phyloP scores from a whole-genome alignment of 2,113 vertebrate genomes.

The Pelmatolapia mariae region DNA sequence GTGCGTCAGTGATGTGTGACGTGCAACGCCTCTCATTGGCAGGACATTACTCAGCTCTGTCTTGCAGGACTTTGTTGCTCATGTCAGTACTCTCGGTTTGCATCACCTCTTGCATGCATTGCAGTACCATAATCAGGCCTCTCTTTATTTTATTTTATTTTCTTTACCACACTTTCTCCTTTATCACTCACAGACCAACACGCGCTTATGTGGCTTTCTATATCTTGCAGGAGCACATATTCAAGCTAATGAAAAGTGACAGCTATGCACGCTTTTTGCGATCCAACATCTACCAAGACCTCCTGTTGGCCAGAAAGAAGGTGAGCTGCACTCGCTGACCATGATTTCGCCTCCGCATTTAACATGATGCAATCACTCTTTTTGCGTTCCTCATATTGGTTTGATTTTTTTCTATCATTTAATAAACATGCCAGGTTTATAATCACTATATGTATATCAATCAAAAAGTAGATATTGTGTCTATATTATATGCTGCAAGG shows the following conservation, averaged over 20 bases:
- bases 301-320: constrained; percentile 92
- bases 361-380: background rate
- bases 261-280: constrained; percentile 96
- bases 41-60: constrained; percentile 38
- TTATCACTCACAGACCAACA: background rate
- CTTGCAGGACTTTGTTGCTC: background rate
- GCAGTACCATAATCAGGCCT: background rate
- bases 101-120: background rate
- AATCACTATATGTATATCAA: background rate
- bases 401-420: background rate
- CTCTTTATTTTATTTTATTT: background rate
- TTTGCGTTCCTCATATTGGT: background rate
- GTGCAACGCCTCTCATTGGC: constrained; percentile 6
- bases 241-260: constrained; percentile 98
- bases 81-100: background rate
- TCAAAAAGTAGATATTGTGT: background rate
- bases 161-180: background rate
- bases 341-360: background rate
- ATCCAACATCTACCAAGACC: constrained; percentile 92
- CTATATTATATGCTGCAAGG: background rate
- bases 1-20: constrained; percentile 19
- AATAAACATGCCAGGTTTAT: background rate
- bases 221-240: constrained; percentile 89
- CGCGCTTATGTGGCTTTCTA: background rate
- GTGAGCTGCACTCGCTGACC: constrained; percentile 60